These are phyloP conservation scores for Solenodon paradoxus DNA, from an alignment of 2,113 vertebrate species.

Conservation along the genomic window DNA sequence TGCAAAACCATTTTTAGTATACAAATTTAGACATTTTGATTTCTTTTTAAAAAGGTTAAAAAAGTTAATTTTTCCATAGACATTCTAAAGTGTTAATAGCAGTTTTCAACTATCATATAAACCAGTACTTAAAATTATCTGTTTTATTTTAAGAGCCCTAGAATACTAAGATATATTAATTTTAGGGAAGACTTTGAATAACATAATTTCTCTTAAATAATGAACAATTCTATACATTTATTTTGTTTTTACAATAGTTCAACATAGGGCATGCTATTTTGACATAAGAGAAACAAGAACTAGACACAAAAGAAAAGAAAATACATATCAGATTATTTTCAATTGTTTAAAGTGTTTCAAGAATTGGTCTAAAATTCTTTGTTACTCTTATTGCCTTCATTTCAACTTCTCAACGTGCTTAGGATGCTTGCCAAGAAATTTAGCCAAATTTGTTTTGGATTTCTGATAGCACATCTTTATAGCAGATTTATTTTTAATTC, in stretches of 20 bases:
- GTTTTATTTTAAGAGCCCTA: neutral
- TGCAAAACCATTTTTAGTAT: slow-evolving; percentile 1
- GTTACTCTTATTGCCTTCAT: neutral
- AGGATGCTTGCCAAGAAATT: slow-evolving; percentile 39
- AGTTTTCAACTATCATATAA: slow-evolving; percentile 21
- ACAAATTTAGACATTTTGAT: neutral
- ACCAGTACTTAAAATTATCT: neutral
- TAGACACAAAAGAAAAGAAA: neutral
- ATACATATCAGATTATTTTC: neutral
- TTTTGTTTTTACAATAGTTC: neutral
- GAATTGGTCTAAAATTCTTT: neutral
- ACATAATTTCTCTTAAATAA: neutral
- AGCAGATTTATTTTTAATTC: slow-evolving; percentile 55
- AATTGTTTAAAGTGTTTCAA: slow-evolving; percentile 37
- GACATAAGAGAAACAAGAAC: neutral
- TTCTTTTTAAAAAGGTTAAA: neutral
- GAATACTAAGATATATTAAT: slow-evolving; percentile 4
- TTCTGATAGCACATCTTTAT: slow-evolving; percentile 53
- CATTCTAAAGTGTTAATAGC: neutral
- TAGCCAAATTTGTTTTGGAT: slow-evolving; percentile 56
- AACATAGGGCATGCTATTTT: neutral
- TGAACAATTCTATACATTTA: neutral
- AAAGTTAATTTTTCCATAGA: neutral
- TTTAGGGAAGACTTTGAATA: neutral
- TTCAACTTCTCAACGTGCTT: neutral